A percentile compares a stretch with the other conserved stretches of the same genome.
These are phyloP conservation scores for Pelobates fuscus DNA, from an alignment of 2,113 vertebrate species.

Conservation along the genomic window DNA sequence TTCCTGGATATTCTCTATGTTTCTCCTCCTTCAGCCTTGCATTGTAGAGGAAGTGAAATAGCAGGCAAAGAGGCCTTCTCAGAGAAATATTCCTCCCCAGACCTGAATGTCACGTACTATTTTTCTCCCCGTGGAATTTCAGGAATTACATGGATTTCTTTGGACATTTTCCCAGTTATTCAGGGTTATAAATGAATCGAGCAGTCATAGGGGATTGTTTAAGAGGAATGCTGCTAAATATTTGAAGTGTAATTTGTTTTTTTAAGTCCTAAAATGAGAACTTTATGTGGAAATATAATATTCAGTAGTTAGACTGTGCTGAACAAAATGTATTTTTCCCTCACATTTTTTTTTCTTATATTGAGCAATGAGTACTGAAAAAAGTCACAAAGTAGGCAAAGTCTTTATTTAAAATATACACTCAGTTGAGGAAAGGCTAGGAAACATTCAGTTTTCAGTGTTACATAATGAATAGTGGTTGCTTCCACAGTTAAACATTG, in stretches of 20 bases:
- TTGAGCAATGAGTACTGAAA: neutral
- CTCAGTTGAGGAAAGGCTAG: neutral
- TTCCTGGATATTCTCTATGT: too few species aligned
- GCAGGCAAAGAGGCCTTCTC: neutral
- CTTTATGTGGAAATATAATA: constrained; percentile 15
- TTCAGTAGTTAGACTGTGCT: neutral
- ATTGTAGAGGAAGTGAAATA: neutral
- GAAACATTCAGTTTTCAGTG: neutral
- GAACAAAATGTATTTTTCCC: neutral
- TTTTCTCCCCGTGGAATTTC: constrained; percentile 20
- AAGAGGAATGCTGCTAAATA: constrained; percentile 39
- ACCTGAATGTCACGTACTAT: constrained; percentile 4
- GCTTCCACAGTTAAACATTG: constrained; percentile 34
- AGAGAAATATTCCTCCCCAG: neutral
- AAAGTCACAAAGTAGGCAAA: neutral
- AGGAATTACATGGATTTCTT: constrained; percentile 35
- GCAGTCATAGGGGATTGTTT: constrained; percentile 9
- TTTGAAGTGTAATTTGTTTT: neutral
- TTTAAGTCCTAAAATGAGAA: constrained; percentile 1
- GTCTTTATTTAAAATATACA: neutral
- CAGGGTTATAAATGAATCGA: constrained; percentile 31
- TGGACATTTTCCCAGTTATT: constrained; percentile 30
- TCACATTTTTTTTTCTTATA: neutral
- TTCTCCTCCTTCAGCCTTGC: too few species aligned
- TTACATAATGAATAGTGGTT: neutral